Conservation (phyloP, 2,113 vertebrate genomes). For the Indri indri region DNA sequence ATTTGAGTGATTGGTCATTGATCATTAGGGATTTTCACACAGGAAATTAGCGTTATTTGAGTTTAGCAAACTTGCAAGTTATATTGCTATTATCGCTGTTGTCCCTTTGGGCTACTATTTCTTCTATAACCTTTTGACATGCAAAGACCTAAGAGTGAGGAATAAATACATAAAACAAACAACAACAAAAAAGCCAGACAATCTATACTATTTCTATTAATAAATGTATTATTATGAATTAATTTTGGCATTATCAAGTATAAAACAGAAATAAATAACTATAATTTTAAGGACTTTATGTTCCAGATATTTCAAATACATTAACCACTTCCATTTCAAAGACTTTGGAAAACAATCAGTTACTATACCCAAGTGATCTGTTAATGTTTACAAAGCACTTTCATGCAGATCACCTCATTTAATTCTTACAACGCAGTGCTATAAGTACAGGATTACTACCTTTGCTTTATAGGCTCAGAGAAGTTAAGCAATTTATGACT, state of each 20-base stretch:
- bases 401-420: neutral
- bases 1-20: neutral
- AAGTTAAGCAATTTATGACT: neutral
- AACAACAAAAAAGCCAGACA: neutral
- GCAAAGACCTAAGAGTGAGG: neutral
- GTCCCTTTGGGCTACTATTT: neutral
- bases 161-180: neutral
- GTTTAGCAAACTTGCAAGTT: slow-evolving; percentile 11
- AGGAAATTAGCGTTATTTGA: slow-evolving; percentile 10
- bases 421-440: neutral
- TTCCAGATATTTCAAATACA: neutral
- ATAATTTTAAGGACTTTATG: neutral
- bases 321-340: neutral
- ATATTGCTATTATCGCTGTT: neutral
- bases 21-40: neutral
- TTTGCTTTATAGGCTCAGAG: neutral
- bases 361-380: neutral
- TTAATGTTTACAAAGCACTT: neutral
- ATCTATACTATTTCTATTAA: neutral
- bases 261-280: neutral
- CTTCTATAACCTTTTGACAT: neutral
- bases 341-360: neutral
- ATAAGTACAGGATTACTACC: neutral
- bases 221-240: neutral
- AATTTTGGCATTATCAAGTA: neutral